phyloP scores from a whole-genome alignment of 2,113 vertebrate genomes.

The Sprattus sprattus region DNA sequence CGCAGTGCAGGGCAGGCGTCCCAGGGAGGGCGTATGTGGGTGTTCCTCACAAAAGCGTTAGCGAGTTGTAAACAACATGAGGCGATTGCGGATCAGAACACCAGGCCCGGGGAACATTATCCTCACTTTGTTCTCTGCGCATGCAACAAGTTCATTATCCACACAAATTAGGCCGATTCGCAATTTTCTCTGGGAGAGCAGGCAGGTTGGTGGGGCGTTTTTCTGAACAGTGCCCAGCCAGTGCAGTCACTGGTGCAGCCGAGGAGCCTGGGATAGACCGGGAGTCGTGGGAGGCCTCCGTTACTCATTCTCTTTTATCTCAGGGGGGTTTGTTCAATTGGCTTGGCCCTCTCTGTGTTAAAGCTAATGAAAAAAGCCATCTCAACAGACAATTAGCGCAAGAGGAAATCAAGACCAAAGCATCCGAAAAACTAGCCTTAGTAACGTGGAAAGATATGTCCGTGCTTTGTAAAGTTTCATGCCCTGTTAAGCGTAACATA shows the following conservation, averaged over 20 bases:
- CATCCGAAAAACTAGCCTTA: not conserved
- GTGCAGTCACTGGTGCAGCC: not conserved
- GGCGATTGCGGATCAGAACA: constrained; percentile 45
- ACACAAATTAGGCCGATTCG: not conserved
- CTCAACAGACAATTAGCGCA: not conserved
- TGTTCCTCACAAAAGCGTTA: constrained; percentile 57
- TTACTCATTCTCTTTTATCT: not conserved
- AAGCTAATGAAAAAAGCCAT: not conserved
- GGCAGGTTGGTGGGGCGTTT: not conserved
- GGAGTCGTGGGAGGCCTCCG: not conserved
- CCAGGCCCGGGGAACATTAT: constrained; percentile 34
- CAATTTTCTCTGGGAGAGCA: constrained; percentile 10
- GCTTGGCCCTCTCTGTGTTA: not conserved
- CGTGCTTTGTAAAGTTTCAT: not conserved
- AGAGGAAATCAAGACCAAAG: not conserved
- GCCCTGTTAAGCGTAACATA: not conserved
- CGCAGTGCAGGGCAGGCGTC: constrained; percentile 35
- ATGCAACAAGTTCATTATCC: constrained; percentile 65
- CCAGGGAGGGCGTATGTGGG: constrained; percentile 53
- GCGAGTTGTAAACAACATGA: constrained; percentile 28
- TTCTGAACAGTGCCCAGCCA: not conserved
- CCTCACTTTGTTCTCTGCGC: constrained; percentile 35
- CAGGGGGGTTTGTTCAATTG: not conserved
- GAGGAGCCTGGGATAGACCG: not conserved
- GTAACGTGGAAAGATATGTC: not conserved